A percentile compares a stretch with the other conserved stretches of the same genome.
These are phyloP conservation scores for Brassicogethes aeneus DNA, from an alignment of 2,888 invertebrate species.

Conservation along the genomic window DNA sequence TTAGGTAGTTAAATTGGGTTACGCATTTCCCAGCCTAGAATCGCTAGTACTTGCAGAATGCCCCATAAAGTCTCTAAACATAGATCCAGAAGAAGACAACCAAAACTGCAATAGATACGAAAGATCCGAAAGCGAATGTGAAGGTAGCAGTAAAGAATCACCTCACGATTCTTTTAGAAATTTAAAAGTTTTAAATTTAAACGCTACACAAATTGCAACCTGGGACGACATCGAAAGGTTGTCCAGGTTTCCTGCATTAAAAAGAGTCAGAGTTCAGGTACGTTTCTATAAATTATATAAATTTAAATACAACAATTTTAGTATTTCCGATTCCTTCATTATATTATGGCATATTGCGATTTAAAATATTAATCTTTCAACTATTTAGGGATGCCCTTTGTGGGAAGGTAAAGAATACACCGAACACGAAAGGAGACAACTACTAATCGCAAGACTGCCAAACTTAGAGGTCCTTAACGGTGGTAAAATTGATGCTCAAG, in stretches of 20 bases:
- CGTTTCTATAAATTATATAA: too few species aligned
- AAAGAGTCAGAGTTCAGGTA: constrained; percentile 76
- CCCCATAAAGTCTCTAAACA: constrained; percentile 53
- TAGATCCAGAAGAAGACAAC: constrained; percentile 17
- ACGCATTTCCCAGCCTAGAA: constrained; percentile 78
- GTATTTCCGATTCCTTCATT: not conserved
- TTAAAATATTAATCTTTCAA: not conserved
- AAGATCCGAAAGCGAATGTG: constrained; percentile 50
- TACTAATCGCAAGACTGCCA: constrained; percentile 81
- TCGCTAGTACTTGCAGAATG: constrained; percentile 81
- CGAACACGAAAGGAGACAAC: constrained; percentile 79
- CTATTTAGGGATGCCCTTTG: constrained; percentile 55
- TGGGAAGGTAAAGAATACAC: constrained; percentile 76
- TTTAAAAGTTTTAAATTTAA: constrained; percentile 73
- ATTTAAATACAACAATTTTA: too few species aligned
- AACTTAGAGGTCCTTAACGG: constrained; percentile 82
- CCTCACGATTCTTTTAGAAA: constrained; percentile 57
- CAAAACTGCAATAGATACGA: constrained; percentile 26
- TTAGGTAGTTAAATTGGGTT: constrained; percentile 45
- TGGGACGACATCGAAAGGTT: constrained; percentile 89
- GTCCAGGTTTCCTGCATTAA: constrained; percentile 71
- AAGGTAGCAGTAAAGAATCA: constrained; percentile 44
- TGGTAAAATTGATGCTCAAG: constrained; percentile 70
- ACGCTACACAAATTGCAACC: constrained; percentile 70
- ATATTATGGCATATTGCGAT: constrained; percentile 2